Conservation (phyloP, 2,797 vertebrate species). For the Urosaurus nigricauda region DNA sequence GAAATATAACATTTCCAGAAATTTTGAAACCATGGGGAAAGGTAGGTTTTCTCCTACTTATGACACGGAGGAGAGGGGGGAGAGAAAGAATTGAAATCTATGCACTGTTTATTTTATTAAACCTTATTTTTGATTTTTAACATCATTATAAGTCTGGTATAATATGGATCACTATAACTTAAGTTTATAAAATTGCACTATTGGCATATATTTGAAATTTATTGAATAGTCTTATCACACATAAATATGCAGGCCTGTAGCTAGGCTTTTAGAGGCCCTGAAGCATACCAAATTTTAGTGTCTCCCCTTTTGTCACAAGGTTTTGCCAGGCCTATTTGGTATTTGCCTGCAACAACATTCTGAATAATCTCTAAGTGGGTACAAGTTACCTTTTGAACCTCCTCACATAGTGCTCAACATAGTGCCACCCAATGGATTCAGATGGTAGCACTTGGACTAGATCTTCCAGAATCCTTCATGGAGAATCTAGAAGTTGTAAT, state of each 20-base stretch:
- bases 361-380: background rate
- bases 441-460: background rate
- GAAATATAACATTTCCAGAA: background rate
- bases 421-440: background rate
- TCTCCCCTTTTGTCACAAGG: background rate
- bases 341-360: background rate
- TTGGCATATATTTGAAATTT: background rate
- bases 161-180: background rate
- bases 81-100: background rate
- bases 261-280: too few species aligned
- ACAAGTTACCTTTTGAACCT: background rate
- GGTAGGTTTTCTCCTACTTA: background rate
- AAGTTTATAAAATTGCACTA: background rate
- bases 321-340: background rate
- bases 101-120: background rate
- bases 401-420: background rate
- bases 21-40: background rate
- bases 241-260: too few species aligned
- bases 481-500: too few species aligned
- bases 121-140: background rate
- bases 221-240: background rate
- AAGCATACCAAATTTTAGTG: background rate
- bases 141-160: background rate
- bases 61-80: background rate
- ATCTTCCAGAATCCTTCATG: too few species aligned